phyloP scores from a whole-genome alignment of 2,797 vertebrate species.

The Sebastes wilsoni region DNA sequence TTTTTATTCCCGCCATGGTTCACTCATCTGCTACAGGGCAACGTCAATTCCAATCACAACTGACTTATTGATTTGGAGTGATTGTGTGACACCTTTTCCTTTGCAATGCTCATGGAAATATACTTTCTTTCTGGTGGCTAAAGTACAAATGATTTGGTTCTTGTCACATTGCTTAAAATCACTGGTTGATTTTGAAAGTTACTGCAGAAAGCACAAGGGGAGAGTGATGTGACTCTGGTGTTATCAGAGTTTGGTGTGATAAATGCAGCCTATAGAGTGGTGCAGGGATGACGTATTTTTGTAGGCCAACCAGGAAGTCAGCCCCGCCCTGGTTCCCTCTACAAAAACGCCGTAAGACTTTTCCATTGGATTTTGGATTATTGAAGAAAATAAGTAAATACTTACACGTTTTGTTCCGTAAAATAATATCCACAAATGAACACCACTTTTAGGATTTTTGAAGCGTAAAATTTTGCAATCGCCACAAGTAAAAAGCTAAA shows the following conservation, averaged over 20 bases:
- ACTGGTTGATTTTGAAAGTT: not conserved
- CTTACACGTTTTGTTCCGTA: no score
- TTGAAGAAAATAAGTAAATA: no score
- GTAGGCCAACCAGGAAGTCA: no score
- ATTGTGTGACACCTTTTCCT: conserved; percentile 20
- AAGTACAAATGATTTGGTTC: not conserved
- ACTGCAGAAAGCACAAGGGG: not conserved
- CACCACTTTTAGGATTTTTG: no score
- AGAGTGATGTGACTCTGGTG: not conserved
- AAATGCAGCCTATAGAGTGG: not conserved
- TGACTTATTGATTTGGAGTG: conserved; percentile 47
- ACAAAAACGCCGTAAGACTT: fast-evolving
- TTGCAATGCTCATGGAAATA: not conserved
- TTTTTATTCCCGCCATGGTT: conserved; percentile 24
- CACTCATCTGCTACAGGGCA: conserved; percentile 48
- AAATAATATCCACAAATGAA: no score
- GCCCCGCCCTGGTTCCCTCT: no score
- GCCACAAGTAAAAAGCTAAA: no score
- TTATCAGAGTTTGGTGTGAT: not conserved
- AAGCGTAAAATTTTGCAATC: no score
- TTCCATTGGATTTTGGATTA: no score
- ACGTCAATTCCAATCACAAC: conserved; percentile 53
- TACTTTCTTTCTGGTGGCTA: not conserved
- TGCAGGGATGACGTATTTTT: no score
- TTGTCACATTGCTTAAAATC: not conserved